phyloP scores from a whole-genome alignment of 2,888 invertebrate species.

The Melieria picta region DNA sequence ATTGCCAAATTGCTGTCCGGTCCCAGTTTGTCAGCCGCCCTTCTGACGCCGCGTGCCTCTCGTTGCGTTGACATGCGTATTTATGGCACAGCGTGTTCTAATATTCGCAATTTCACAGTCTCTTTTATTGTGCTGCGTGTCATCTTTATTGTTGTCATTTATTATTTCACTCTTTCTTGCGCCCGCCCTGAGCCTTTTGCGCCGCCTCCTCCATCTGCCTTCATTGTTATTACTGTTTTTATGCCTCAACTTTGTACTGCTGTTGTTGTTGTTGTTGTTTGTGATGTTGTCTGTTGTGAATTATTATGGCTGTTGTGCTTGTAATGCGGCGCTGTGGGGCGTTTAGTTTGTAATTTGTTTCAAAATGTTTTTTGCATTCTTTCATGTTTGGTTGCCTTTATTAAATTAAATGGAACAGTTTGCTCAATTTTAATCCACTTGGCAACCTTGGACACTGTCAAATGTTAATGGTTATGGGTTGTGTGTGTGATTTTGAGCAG shows the following conservation, averaged over 20 bases:
- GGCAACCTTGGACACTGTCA: no score
- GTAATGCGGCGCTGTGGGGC: constrained; percentile 60
- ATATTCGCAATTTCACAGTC: constrained; percentile 52
- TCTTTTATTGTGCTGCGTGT: constrained; percentile 43
- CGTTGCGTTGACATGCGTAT: constrained; percentile 21
- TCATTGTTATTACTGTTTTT: constrained; percentile 2
- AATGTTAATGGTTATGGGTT: no score
- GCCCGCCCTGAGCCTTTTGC: background rate
- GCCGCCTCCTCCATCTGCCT: constrained; percentile 15
- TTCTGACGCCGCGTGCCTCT: background rate
- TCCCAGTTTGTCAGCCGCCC: background rate
- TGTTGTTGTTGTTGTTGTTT: constrained; percentile 41
- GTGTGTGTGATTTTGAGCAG: no score
- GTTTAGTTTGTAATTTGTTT: constrained; percentile 42
- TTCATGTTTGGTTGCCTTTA: no score
- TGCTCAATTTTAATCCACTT: no score
- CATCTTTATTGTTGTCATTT: constrained; percentile 49
- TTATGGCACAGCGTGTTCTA: constrained; percentile 57
- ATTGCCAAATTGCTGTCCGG: background rate
- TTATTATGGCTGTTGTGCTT: constrained; percentile 45
- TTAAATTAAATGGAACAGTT: no score
- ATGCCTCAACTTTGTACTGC: constrained; percentile 32
- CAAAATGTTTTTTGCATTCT: background rate
- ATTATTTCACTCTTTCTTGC: constrained; percentile 37
- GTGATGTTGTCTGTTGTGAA: constrained; percentile 42